These are phyloP conservation scores for Holothuria scabra DNA, from an alignment of 53 echinoderm and acorn worm genomes.

Conservation along the genomic window DNA sequence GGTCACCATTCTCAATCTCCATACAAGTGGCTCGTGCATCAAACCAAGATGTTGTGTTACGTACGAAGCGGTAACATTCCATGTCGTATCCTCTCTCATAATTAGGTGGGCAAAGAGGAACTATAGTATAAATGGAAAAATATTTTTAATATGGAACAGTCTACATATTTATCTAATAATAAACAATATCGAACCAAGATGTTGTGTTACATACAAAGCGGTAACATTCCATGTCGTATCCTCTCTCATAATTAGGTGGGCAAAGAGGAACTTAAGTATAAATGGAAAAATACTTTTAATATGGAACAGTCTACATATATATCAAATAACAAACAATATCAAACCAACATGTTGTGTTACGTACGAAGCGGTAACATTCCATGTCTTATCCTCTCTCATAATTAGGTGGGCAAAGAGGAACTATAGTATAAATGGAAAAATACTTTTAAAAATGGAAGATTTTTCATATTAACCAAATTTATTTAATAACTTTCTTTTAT, in stretches of 20 bases:
- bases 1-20: constrained; percentile 62
- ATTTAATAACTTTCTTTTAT: too few species aligned
- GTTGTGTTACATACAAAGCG: constrained; percentile 51
- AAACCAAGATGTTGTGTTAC: constrained; percentile 58
- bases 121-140: not conserved
- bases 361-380: constrained; percentile 62
- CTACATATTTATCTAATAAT: too few species aligned
- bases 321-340: too few species aligned
- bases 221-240: constrained; percentile 47
- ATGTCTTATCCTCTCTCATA: constrained; percentile 47
- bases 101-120: constrained; percentile 55
- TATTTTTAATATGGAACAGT: not conserved
- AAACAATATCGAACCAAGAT: constrained; percentile 70
- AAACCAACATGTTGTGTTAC: constrained; percentile 58
- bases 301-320: too few species aligned
- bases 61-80: constrained; percentile 62
- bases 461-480: too few species aligned
- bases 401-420: constrained; percentile 55
- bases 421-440: not conserved
- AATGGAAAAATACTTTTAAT: not conserved
- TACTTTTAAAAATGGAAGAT: not conserved
- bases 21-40: constrained; percentile 69
- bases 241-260: constrained; percentile 57
- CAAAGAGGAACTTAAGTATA: constrained; percentile 42
- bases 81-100: constrained; percentile 48